Percentiles rank a stretch among this genome's conserved stretches.
phyloP scores from a whole-genome alignment of 2,113 vertebrate species.

The Ochotona princeps region DNA sequence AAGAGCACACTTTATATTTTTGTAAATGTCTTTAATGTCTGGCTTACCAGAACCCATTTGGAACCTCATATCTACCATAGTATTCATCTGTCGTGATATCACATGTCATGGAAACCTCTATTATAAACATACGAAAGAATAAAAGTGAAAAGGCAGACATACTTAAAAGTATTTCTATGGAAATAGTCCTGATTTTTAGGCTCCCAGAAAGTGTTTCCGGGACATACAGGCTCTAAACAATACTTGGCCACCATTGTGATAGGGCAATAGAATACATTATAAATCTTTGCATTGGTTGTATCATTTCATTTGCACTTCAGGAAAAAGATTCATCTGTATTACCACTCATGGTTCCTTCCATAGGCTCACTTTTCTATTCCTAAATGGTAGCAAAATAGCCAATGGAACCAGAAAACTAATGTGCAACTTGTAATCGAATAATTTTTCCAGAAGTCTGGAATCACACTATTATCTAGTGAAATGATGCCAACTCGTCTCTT shows the following conservation, averaged over 20 bases:
- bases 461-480: neutral
- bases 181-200: slow-evolving; percentile 34
- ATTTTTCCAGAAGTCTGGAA: neutral
- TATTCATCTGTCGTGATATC: slow-evolving; percentile 62
- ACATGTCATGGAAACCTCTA: slow-evolving; percentile 60
- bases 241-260: neutral
- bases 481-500: neutral
- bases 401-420: neutral
- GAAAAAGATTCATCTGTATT: neutral
- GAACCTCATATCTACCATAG: slow-evolving; percentile 27
- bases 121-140: slow-evolving; percentile 24
- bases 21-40: slow-evolving; percentile 62
- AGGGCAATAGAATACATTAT: neutral
- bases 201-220: neutral
- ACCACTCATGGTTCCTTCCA: neutral
- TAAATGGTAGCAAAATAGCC: neutral
- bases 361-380: neutral
- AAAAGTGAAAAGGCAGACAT: slow-evolving; percentile 21
- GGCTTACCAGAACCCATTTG: slow-evolving; percentile 63
- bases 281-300: neutral
- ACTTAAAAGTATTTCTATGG: slow-evolving; percentile 23
- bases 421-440: neutral
- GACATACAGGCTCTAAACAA: neutral
- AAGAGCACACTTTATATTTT: slow-evolving; percentile 42
- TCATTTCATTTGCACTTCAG: neutral